These are phyloP conservation scores for Typhlichthys subterraneus DNA, from an alignment of 2,797 vertebrate genomes.

Conservation along the genomic window DNA sequence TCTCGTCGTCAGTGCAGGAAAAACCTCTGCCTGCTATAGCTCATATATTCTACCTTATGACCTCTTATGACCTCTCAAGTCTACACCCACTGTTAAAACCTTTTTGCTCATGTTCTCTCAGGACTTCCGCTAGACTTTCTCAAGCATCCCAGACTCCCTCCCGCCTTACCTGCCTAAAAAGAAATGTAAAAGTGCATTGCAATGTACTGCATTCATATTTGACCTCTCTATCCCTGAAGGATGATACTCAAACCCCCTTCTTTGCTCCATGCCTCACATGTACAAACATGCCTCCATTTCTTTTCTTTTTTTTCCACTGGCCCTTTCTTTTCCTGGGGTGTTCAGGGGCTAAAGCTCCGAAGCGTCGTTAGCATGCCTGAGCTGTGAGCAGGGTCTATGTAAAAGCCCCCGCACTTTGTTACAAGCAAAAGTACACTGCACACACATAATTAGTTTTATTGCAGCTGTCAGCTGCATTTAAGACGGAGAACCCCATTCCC, in stretches of 20 bases:
- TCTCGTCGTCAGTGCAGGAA: constrained; percentile 40
- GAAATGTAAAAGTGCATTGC: constrained; percentile 9
- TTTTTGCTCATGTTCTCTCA: constrained; percentile 28
- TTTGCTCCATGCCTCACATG: background rate
- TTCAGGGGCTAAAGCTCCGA: constrained; percentile 16
- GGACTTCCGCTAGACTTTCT: constrained; percentile 1
- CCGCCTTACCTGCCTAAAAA: constrained; percentile 9
- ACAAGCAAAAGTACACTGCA: constrained; percentile 20
- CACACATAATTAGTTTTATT: constrained; percentile 41
- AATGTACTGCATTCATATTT: constrained; percentile 41
- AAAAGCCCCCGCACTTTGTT: constrained; percentile 39
- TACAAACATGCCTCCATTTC: constrained; percentile 29
- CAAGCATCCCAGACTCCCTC: background rate
- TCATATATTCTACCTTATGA: constrained; percentile 34
- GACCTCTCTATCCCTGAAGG: constrained; percentile 15
- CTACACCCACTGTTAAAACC: constrained; percentile 22
- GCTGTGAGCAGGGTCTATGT: constrained; percentile 41
- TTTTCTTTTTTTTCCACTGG: background rate
- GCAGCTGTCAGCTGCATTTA: constrained; percentile 54
- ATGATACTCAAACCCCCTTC: background rate
- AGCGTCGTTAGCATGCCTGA: constrained; percentile 42
- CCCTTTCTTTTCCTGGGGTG: constrained; percentile 17
- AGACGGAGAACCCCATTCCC: constrained; percentile 30
- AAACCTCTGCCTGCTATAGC: background rate
- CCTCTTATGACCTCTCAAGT: constrained; percentile 24